These are phyloP conservation scores for Megaustenia siamemsis DNA, from an alignment of 2,888 invertebrate genomes.

Conservation along the genomic window DNA sequence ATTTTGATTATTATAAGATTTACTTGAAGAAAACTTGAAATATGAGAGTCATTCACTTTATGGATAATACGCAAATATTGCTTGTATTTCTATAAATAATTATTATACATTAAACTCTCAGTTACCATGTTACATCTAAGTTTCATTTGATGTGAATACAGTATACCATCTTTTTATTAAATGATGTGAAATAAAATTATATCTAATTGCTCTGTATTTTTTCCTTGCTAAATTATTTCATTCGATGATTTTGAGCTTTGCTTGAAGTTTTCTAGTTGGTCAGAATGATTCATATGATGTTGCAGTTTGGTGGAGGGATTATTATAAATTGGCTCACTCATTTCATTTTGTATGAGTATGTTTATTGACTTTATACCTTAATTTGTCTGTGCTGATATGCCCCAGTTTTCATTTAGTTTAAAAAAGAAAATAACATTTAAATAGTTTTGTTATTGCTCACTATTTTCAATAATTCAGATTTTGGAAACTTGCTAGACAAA, in stretches of 20 bases:
- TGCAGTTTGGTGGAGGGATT: conserved; percentile 12
- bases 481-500: not conserved
- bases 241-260: not conserved
- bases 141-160: conserved; percentile 3
- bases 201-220: conserved; percentile 20
- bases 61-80: not conserved
- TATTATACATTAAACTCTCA: not conserved
- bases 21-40: not conserved
- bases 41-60: not conserved
- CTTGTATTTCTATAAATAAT: not conserved
- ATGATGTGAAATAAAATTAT: conserved; percentile 28
- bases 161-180: not conserved
- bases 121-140: not conserved
- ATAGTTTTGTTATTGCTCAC: not conserved
- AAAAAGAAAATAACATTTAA: too few relatives aligned
- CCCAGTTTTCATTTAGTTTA: not conserved
- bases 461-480: not conserved
- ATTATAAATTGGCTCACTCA: not conserved
- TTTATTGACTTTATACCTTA: too few relatives aligned
- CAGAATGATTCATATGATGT: not conserved
- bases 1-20: not conserved
- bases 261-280: not conserved
- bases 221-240: conserved; percentile 25
- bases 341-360: too few relatives aligned
- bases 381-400: not conserved